Percentiles rank a stretch among this genome's conserved stretches.
Conservation (phyloP, 1,140 invertebrate species). For the Drosophila yakuba region DNA sequence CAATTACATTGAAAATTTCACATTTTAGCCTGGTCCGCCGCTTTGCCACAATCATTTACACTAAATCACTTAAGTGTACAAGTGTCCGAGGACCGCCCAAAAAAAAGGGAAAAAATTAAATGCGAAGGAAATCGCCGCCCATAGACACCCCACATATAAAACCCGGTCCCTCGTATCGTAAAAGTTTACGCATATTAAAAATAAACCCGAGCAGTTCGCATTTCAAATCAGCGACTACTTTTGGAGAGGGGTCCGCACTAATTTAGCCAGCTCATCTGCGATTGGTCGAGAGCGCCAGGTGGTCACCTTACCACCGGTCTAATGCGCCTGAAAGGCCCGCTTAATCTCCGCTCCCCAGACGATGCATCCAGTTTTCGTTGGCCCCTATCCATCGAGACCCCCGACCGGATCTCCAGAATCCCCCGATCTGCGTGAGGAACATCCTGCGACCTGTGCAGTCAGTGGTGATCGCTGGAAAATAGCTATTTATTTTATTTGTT, state of each 20-base stretch:
- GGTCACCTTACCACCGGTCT: slow-evolving; percentile 60
- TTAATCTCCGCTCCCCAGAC: slow-evolving; percentile 64
- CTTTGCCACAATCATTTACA: slow-evolving; percentile 80
- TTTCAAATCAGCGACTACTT: slow-evolving; percentile 45
- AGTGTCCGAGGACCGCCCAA: slow-evolving; percentile 62
- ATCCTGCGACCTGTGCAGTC: slow-evolving; percentile 10
- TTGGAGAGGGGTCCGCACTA: slow-evolving; percentile 54
- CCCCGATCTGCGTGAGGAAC: slow-evolving; percentile 15
- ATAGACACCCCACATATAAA: slow-evolving; percentile 47
- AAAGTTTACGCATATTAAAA: slow-evolving; percentile 82
- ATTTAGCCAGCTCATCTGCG: slow-evolving; percentile 69
- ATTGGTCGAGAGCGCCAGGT: slow-evolving; percentile 74
- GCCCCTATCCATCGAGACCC: neutral
- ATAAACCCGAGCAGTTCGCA: slow-evolving; percentile 57
- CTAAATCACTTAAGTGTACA: slow-evolving; percentile 81
- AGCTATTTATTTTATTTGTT: neutral
- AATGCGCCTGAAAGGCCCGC: slow-evolving; percentile 53
- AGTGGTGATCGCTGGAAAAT: slow-evolving; percentile 4
- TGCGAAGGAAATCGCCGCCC: slow-evolving; percentile 38
- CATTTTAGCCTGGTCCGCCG: slow-evolving; percentile 20
- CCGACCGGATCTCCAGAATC: neutral
- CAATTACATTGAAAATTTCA: slow-evolving; percentile 44
- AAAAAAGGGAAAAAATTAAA: slow-evolving; percentile 13
- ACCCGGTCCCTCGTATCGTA: slow-evolving; percentile 49
- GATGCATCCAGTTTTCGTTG: slow-evolving; percentile 31